Conservation (phyloP, 2,888 invertebrate species). For the Geotrupes spiniger region DNA sequence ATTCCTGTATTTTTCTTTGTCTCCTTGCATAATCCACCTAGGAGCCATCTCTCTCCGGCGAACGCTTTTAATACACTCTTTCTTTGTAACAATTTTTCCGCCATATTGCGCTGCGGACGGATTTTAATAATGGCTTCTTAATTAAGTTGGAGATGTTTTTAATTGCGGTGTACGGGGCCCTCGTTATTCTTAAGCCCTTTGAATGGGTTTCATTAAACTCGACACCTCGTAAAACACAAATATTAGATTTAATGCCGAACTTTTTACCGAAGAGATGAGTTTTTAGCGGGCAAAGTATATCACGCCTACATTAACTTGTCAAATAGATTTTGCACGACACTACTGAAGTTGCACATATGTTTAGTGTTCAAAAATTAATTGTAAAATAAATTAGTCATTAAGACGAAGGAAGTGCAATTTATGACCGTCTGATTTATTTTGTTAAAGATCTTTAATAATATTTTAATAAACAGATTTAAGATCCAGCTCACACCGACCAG, state of each 20-base stretch:
- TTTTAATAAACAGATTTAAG: no score
- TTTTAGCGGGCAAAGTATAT: no score
- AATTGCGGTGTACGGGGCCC: conserved; percentile 46
- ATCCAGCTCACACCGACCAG: no score
- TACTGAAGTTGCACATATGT: no score
- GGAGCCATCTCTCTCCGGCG: conserved; percentile 19
- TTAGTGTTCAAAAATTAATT: no score
- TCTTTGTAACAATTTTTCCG: conserved; percentile 34
- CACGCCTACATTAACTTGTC: no score
- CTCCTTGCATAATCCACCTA: conserved; percentile 35
- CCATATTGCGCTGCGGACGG: conserved; percentile 41
- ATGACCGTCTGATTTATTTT: no score
- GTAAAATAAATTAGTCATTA: no score
- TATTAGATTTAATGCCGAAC: conserved; percentile 35
- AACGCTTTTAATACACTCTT: conserved; percentile 16
- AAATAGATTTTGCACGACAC: no score
- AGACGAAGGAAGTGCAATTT: no score
- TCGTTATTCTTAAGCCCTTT: conserved; percentile 45
- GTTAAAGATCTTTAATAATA: no score
- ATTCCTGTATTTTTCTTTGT: conserved; percentile 42
- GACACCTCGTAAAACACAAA: conserved; percentile 49
- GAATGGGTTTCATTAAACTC: conserved; percentile 48
- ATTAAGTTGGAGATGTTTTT: conserved; percentile 51
- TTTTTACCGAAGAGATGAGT: background rate
- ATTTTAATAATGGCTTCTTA: conserved; percentile 51